These are phyloP conservation scores for Clarias fuscus DNA, from an alignment of 2,797 vertebrate species.

Conservation along the genomic window DNA sequence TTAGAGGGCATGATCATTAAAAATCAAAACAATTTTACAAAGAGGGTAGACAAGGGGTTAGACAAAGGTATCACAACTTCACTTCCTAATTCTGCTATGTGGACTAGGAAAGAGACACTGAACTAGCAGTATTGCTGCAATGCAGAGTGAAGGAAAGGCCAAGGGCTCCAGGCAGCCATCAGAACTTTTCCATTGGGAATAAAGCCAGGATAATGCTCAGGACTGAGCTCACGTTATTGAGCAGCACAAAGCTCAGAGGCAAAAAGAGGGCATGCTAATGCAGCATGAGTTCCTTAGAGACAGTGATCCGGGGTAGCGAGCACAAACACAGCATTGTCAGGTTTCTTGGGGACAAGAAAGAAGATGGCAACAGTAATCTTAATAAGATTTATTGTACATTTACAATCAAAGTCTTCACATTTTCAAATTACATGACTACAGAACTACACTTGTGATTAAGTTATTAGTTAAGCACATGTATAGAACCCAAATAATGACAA, in stretches of 20 bases:
- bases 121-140: constrained; percentile 3
- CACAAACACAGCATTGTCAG: constrained; percentile 15
- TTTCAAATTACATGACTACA: constrained; percentile 16
- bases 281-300: background rate
- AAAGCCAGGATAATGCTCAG: constrained; percentile 18
- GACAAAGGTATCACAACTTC: background rate
- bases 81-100: background rate
- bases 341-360: background rate
- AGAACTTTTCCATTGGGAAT: constrained; percentile 8
- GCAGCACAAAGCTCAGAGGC: background rate
- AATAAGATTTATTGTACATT: constrained; percentile 45
- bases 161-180: background rate
- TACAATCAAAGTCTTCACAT: constrained; percentile 29
- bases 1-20: background rate
- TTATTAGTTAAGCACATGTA: constrained; percentile 36
- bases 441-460: constrained; percentile 29
- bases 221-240: constrained; percentile 17
- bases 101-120: background rate
- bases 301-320: background rate
- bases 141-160: background rate
- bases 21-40: too few species aligned
- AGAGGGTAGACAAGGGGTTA: background rate
- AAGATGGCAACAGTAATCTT: constrained; percentile 22
- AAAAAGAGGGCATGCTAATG: constrained; percentile 21
- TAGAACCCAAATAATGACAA: constrained; percentile 24